A percentile compares a stretch with the other conserved stretches of the same genome.
Conservation (phyloP, 2,797 vertebrate genomes). For the Myiotriccus ornatus region DNA sequence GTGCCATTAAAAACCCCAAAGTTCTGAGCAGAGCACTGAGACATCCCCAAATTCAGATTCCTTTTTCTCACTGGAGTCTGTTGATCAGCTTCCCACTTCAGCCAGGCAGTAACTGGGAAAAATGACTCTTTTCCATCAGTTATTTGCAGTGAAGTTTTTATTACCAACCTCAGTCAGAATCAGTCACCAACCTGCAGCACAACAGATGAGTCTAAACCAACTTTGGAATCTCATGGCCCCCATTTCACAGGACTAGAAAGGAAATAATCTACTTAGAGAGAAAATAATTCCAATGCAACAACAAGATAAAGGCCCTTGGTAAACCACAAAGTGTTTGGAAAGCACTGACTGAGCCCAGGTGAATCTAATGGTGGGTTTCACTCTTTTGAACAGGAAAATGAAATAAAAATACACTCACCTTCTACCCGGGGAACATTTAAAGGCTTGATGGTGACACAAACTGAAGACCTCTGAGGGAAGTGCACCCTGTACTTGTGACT, state of each 20-base stretch:
- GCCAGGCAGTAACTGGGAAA: not conserved
- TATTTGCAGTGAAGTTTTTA: not conserved
- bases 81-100: not conserved
- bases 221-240: not conserved
- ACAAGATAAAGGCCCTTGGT: not conserved
- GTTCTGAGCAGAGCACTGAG: not conserved
- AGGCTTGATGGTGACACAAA: slow-evolving; percentile 87
- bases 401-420: slow-evolving; percentile 69
- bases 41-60: not conserved
- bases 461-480: slow-evolving; percentile 77
- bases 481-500: slow-evolving; percentile 88
- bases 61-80: not conserved
- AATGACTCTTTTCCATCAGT: not conserved
- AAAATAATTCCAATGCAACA: not conserved
- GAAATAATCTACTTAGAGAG: not conserved
- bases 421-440: slow-evolving; percentile 75
- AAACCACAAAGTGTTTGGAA: not conserved
- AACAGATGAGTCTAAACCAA: not conserved
- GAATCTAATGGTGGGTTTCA: not conserved
- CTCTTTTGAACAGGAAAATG: not conserved
- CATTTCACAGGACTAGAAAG: not conserved
- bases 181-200: not conserved
- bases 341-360: not conserved
- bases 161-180: not conserved
- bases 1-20: not conserved